A percentile compares a stretch with the other conserved stretches of the same genome.
Evolutionary conservation across 2,888 invertebrate species (phyloP).

Genomic region (Macrophya alboannulata): DNA sequence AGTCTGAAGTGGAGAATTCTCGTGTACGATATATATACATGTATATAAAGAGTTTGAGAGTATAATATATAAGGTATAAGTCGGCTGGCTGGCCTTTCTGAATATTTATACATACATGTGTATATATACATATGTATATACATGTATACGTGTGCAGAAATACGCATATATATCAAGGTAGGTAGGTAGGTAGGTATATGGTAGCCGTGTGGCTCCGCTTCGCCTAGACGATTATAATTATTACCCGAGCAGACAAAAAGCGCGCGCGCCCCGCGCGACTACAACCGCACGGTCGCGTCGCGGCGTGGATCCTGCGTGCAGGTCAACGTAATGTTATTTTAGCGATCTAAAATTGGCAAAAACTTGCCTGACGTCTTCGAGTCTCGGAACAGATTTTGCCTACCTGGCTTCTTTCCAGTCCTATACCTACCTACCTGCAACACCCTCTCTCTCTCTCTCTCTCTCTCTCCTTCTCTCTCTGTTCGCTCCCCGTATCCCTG

Average conservation of each 20-base stretch:
- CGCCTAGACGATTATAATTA: slow-evolving; percentile 55
- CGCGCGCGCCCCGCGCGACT: slow-evolving; percentile 45
- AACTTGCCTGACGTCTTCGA: slow-evolving; percentile 63
- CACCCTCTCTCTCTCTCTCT: slow-evolving; percentile 60
- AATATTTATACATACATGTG: not conserved
- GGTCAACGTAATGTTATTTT: slow-evolving; percentile 69
- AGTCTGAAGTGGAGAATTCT: slow-evolving; percentile 22
- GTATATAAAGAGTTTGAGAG: not conserved
- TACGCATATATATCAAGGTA: not conserved
- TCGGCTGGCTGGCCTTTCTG: slow-evolving; percentile 5
- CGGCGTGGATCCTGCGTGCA: slow-evolving; percentile 60
- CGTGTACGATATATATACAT: not conserved
- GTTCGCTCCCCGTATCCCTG: not conserved
- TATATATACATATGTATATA: not conserved
- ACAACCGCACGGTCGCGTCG: not conserved
- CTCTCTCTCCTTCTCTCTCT: slow-evolving; percentile 42
- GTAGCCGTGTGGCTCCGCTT: slow-evolving; percentile 41
- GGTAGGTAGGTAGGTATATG: not conserved
- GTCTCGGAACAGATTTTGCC: slow-evolving; percentile 57
- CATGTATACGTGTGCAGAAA: not conserved
- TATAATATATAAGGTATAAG: not conserved
- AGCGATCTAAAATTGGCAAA: slow-evolving; percentile 69
- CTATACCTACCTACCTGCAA: slow-evolving; percentile 35
- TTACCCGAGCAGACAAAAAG: slow-evolving; percentile 56
- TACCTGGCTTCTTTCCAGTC: slow-evolving; percentile 30